Conservation (phyloP, 2,888 invertebrate species). For the Dione juno region DNA sequence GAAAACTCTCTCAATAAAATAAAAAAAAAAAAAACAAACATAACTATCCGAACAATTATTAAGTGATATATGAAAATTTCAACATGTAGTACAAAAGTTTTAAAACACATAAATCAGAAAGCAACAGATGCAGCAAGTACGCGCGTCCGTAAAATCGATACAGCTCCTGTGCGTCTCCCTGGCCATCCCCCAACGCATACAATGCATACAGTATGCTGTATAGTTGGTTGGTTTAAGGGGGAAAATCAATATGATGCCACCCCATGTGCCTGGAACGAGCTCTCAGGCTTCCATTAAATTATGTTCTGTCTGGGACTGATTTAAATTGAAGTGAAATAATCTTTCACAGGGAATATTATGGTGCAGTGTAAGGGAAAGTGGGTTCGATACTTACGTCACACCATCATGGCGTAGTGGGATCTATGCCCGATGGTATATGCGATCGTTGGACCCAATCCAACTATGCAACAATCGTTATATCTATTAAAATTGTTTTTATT, state of each 20-base stretch:
- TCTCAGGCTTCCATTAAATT: not conserved
- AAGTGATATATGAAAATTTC: no score
- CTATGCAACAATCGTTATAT: no score
- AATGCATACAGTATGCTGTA: slow-evolving; percentile 4
- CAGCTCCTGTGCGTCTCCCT: slow-evolving; percentile 8
- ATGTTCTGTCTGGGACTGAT: not conserved
- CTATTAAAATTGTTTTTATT: no score
- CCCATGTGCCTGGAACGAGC: not conserved
- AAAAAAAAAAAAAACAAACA: not conserved
- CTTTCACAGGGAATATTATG: not conserved
- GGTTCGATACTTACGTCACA: no score
- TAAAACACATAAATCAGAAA: not conserved
- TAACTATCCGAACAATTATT: no score
- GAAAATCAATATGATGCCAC: slow-evolving; percentile 12
- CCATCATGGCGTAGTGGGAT: no score
- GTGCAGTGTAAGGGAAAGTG: no score
- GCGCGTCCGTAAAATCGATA: slow-evolving; percentile 6
- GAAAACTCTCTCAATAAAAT: not conserved
- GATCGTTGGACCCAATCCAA: no score
- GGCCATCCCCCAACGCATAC: slow-evolving; percentile 11
- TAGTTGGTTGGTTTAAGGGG: slow-evolving; percentile 8
- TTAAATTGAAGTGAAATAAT: not conserved
- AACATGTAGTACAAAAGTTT: no score
- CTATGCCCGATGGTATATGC: no score
- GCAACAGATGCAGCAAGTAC: not conserved